These are phyloP conservation scores for Dromococcyx pavoninus DNA, from an alignment of 2,797 vertebrate species.

Conservation along the genomic window DNA sequence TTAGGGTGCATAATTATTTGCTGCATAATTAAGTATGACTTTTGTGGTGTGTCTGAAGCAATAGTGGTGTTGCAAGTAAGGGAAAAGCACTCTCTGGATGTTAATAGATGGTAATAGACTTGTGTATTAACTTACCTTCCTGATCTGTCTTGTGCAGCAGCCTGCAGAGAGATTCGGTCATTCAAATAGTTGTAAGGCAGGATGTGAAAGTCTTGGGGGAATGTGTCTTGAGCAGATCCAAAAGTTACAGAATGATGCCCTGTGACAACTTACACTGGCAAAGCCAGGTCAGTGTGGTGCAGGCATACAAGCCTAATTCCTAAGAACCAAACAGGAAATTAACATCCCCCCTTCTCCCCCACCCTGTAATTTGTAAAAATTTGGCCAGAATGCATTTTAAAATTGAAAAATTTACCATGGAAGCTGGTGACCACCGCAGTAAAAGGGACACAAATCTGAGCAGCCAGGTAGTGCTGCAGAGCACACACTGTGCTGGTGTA, in stretches of 20 bases:
- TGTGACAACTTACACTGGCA: background rate
- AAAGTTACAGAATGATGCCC: background rate
- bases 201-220: background rate
- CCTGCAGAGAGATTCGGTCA: background rate
- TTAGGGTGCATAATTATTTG: background rate
- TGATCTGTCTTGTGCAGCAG: background rate
- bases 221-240: background rate
- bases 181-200: background rate
- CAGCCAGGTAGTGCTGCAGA: background rate
- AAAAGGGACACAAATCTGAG: background rate
- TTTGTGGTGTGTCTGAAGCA: background rate
- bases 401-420: background rate
- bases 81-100: background rate
- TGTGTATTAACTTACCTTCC: background rate
- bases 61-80: background rate
- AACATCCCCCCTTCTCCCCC: background rate
- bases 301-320: background rate
- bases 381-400: background rate
- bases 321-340: constrained; percentile 19
- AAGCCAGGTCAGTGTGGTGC: background rate
- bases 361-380: background rate
- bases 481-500: background rate
- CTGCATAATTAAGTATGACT: background rate
- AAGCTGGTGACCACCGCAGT: background rate
- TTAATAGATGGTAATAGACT: background rate